Evolutionary conservation across 2,888 invertebrate genomes (phyloP).

Genomic region (Parnassius orleans): DNA sequence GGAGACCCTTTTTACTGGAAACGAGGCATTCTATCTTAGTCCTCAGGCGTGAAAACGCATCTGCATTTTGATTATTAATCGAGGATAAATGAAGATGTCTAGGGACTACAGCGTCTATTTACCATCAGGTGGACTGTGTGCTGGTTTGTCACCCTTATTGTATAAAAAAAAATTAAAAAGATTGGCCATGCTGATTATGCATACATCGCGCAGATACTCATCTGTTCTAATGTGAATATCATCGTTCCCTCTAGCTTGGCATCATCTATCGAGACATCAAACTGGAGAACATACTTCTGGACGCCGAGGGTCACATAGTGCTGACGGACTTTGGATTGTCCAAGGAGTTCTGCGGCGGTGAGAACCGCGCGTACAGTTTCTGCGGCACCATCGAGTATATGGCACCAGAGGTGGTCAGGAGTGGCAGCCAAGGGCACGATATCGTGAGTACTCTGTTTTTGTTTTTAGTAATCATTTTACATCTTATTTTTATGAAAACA

Average conservation of each 20-base stretch:
- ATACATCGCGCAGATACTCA: too few relatives aligned
- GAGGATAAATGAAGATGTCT: too few relatives aligned
- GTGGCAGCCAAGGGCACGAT: constrained; percentile 95
- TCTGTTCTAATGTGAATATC: not conserved
- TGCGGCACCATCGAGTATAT: constrained; percentile 99
- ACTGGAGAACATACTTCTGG: constrained; percentile 97
- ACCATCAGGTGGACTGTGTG: too few relatives aligned
- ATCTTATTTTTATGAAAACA: too few relatives aligned
- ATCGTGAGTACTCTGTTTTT: constrained; percentile 86
- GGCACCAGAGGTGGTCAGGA: constrained; percentile 93
- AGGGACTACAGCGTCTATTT: too few relatives aligned
- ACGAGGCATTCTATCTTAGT: too few relatives aligned
- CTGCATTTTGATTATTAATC: too few relatives aligned
- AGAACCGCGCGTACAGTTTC: constrained; percentile 96
- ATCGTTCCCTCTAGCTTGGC: constrained; percentile 85
- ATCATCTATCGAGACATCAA: constrained; percentile 99
- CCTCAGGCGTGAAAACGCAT: too few relatives aligned
- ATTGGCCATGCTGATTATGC: too few relatives aligned
- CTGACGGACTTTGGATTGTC: constrained; percentile 98
- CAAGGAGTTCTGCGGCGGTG: constrained; percentile 91
- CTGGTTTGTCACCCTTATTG: too few relatives aligned
- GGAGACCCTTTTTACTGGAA: too few relatives aligned
- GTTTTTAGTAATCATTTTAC: not conserved
- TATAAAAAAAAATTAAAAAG: too few relatives aligned
- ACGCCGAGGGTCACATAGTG: constrained; percentile 96